Conservation (phyloP, 1,140 invertebrate species). For the Leucophenga varia region DNA sequence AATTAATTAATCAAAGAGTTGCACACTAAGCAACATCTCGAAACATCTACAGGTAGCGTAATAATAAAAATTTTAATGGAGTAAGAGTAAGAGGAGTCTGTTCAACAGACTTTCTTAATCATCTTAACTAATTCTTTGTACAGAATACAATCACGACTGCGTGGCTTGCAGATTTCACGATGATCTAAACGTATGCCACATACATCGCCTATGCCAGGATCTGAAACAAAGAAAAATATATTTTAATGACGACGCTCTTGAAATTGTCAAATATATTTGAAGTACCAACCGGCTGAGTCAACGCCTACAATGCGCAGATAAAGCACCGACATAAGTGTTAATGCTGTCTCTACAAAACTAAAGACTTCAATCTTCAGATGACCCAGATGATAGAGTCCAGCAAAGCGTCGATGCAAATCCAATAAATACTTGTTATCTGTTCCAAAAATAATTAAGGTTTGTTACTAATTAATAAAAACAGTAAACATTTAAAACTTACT, state of each 20-base stretch:
- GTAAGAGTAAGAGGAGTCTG: too few relatives aligned
- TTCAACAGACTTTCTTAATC: constrained; percentile 57
- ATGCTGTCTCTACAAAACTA: constrained; percentile 68
- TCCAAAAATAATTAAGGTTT: constrained; percentile 26
- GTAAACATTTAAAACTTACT: constrained; percentile 56
- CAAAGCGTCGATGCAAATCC: constrained; percentile 62
- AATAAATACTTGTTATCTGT: constrained; percentile 66
- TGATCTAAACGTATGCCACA: constrained; percentile 69
- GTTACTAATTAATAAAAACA: too few relatives aligned
- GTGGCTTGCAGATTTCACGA: constrained; percentile 72
- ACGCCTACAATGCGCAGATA: constrained; percentile 69
- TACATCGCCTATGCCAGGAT: constrained; percentile 67
- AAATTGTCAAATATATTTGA: too few relatives aligned
- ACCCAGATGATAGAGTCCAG: constrained; percentile 57
- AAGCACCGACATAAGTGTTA: constrained; percentile 68
- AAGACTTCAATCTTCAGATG: constrained; percentile 61
- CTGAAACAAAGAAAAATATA: constrained; percentile 45
- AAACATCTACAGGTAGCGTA: too few relatives aligned
- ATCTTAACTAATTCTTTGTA: constrained; percentile 65
- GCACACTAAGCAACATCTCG: too few relatives aligned
- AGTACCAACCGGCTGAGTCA: constrained; percentile 64
- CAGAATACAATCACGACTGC: constrained; percentile 65
- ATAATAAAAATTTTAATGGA: too few relatives aligned
- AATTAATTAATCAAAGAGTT: too few relatives aligned
- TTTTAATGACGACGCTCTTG: not conserved